Evolutionary conservation across 2,113 vertebrate genomes (phyloP).

Genomic region (Egretta garzetta): DNA sequence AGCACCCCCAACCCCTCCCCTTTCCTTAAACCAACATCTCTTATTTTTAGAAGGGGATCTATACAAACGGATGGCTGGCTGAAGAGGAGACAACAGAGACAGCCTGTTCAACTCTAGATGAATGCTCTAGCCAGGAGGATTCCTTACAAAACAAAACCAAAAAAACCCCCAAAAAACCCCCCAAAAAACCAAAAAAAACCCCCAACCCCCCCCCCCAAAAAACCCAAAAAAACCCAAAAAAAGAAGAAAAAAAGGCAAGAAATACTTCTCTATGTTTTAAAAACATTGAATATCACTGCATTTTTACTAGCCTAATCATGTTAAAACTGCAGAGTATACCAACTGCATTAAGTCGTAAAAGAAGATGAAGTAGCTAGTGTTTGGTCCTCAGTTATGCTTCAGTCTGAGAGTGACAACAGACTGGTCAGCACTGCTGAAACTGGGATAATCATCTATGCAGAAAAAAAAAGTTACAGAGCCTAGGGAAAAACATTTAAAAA

Average conservation of each 20-base stretch:
- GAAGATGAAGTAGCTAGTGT: background rate
- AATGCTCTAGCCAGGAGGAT: background rate
- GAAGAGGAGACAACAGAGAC: background rate
- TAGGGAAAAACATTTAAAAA: background rate
- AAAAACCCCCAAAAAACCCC: too few relatives aligned
- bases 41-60: background rate
- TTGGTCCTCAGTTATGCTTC: background rate
- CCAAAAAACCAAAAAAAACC: too few relatives aligned
- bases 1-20: background rate
- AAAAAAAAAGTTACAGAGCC: background rate
- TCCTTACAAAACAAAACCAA: background rate
- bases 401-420: fast-evolving
- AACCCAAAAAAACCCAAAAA: too few relatives aligned
- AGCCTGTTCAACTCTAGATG: background rate
- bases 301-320: background rate
- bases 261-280: background rate
- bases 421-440: background rate
- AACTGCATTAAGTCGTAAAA: background rate
- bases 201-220: too few relatives aligned
- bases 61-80: background rate
- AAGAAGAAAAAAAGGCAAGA: background rate
- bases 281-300: background rate
- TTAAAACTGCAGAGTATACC: background rate
- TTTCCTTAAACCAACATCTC: background rate
- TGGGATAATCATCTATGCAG: background rate